Evolutionary conservation across 2,113 vertebrate genomes (phyloP).

Genomic region (Ochotona princeps): DNA sequence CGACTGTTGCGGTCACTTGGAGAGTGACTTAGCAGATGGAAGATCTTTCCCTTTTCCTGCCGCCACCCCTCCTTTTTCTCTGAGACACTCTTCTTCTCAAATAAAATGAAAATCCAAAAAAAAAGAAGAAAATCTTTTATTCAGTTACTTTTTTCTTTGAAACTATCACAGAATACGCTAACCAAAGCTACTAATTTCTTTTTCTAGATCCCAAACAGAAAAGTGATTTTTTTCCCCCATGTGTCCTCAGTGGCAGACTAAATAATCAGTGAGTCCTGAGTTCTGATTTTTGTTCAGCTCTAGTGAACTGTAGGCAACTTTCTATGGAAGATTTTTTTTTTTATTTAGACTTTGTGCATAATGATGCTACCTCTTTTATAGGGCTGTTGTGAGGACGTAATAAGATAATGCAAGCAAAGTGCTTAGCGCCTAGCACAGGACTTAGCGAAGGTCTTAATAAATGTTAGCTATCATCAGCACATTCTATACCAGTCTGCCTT

Average conservation of each 20-base stretch:
- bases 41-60: no score
- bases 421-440: neutral
- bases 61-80: no score
- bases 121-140: no score
- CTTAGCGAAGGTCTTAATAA: neutral
- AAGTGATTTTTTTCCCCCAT: neutral
- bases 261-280: neutral
- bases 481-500: neutral
- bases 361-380: neutral
- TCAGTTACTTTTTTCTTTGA: neutral
- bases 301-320: neutral
- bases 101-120: no score
- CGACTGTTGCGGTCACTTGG: no score
- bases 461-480: neutral
- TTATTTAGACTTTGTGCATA: neutral
- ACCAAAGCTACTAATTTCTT: constrained; percentile 15
- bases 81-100: no score
- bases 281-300: neutral
- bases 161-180: neutral
- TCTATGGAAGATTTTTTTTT: neutral
- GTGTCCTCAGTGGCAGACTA: neutral
- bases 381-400: neutral
- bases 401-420: neutral
- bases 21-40: no score
- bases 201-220: neutral